These are phyloP conservation scores for Syrista parreyssii DNA, from an alignment of 2,888 invertebrate species.

Conservation along the genomic window DNA sequence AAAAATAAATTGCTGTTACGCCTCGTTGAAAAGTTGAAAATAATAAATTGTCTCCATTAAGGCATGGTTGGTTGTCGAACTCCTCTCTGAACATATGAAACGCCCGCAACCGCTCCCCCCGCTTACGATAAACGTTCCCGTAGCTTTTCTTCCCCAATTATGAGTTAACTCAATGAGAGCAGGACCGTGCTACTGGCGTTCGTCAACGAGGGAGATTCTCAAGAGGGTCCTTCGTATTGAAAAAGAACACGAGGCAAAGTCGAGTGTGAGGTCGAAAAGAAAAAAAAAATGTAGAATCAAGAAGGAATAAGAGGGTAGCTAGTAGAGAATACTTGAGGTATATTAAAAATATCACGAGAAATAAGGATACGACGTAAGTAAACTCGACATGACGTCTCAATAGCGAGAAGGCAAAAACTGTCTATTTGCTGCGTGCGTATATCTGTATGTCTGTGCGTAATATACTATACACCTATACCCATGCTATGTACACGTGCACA, in stretches of 20 bases:
- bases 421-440: too few species aligned
- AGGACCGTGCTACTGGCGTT: neutral
- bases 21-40: constrained; percentile 48
- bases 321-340: neutral
- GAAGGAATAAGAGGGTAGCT: neutral
- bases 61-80: neutral
- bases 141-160: neutral
- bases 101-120: too few species aligned
- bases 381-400: neutral
- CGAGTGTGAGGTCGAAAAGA: neutral
- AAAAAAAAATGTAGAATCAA: neutral
- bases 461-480: too few species aligned
- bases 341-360: neutral
- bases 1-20: constrained; percentile 41
- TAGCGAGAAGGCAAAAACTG: too few species aligned
- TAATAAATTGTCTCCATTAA: constrained; percentile 54
- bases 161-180: neutral
- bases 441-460: too few species aligned
- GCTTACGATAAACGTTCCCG: too few species aligned
- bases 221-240: neutral
- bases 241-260: neutral
- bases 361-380: neutral
- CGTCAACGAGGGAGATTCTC: neutral
- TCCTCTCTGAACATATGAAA: neutral
- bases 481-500: neutral